phyloP scores from a whole-genome alignment of 2,113 vertebrate genomes.

The Austrofundulus limnaeus region DNA sequence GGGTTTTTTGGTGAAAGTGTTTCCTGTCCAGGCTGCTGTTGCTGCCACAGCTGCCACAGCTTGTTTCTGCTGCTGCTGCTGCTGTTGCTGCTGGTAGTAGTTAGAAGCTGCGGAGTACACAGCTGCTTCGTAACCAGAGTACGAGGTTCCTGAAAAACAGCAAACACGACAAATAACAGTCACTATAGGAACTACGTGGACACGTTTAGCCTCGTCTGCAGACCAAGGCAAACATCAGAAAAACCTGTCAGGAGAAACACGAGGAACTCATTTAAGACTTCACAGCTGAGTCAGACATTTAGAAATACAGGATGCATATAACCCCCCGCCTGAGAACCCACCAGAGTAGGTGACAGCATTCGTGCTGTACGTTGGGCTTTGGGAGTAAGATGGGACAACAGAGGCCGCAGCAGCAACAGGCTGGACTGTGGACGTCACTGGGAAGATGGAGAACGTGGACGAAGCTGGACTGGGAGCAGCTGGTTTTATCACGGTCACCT shows the following conservation, averaged over 20 bases:
- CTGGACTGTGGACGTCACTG: constrained; percentile 94
- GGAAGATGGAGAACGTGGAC: constrained; percentile 97
- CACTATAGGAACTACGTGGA: too few relatives aligned
- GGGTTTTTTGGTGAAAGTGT: constrained; percentile 94
- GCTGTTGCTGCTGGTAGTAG: constrained; percentile 96
- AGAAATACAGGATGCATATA: too few relatives aligned
- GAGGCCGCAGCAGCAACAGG: constrained; percentile 91
- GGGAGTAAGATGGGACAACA: constrained; percentile 95
- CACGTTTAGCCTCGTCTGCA: too few relatives aligned
- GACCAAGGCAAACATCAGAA: too few relatives aligned
- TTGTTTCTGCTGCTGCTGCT: constrained; percentile 81
- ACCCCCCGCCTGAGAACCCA: constrained; percentile 12
- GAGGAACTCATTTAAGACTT: too few relatives aligned
- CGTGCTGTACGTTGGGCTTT: constrained; percentile 96
- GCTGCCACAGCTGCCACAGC: constrained; percentile 90
- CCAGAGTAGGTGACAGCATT: constrained; percentile 95
- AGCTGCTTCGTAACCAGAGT: constrained; percentile 97
- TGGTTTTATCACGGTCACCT: constrained; percentile 98
- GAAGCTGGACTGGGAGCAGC: constrained; percentile 93
- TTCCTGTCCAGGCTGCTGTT: constrained; percentile 93
- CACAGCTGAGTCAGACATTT: too few relatives aligned
- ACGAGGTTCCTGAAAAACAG: constrained; percentile 86
- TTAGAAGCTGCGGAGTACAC: constrained; percentile 97
- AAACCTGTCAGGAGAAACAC: too few relatives aligned
- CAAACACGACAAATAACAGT: not conserved